Evolutionary conservation across 92 coral and sea anemone species (phyloP), one percentile per base, ranked within the genome.

Genomic region (Blastomussa wellsi): DNA sequence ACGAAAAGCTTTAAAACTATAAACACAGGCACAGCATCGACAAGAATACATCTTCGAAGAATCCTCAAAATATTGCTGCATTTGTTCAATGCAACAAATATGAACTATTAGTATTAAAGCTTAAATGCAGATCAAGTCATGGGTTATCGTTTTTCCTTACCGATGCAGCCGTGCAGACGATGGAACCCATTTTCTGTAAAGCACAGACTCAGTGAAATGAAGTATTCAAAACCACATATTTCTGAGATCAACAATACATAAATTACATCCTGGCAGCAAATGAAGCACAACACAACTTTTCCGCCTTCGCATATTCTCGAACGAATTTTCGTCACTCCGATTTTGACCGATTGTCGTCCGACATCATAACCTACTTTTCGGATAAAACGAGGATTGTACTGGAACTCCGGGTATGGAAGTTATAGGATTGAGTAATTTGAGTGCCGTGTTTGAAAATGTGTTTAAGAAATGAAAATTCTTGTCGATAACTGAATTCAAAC

Each of bases 121-220:
- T n/a, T n/a, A n/a, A 4, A n/a, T 16, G 51, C 22, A 74, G 59
- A 74, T n/a, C 24, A 78, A 57, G 7, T 10, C 20, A 20, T n/a
- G 33, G 71, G 72, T 53, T 53, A 36, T 38, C 6, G 3, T 6
- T 44, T 81, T 14, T n/a, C 47, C 87, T 36, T 42, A 83, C 87
- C 87, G 87, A 74, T 33, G 87, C 87, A 39, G 72, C 72, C 2
- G 87, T 72, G 31, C 87, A 83, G 35, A 83, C 87, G 22, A 83
- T 74, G 2, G 87, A 83, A 32, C 87, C 87, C 87, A 83, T 83
- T 83, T 35, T 74, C 59, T 26, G 26, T 26, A 16, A 11, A 17
- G 38, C 28, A 71, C 26, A 52, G 33, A n/a, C 24, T 70, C 49
- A 14, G 20, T 22, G 20, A 51, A 24, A 20, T 17, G 75, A 49